phyloP scores from a whole-genome alignment of 2,113 vertebrate genomes.

The Ochotona princeps region DNA sequence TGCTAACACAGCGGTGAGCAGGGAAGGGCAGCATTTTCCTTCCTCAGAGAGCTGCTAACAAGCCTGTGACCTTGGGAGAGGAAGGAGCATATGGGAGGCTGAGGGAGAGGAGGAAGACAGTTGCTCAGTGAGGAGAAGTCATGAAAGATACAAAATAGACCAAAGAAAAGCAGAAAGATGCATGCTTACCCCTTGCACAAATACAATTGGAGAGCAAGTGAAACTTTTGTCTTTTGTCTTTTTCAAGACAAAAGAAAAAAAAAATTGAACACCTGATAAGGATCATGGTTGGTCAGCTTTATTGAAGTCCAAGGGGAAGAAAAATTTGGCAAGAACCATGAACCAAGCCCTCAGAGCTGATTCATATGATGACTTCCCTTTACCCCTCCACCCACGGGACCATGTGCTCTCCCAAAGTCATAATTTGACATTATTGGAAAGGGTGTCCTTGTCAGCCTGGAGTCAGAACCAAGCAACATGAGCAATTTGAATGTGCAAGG shows the following conservation, averaged over 20 bases:
- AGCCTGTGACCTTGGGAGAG: not conserved
- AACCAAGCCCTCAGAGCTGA: not conserved
- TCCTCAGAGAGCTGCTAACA: not conserved
- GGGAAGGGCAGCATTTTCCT: not conserved
- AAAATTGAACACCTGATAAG: not conserved
- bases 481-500: conserved; percentile 72
- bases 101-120: not conserved
- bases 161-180: not conserved
- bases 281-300: not conserved
- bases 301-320: conserved; percentile 20
- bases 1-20: not conserved
- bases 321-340: conserved; percentile 57
- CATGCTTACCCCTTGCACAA: not conserved
- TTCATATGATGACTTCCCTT: not conserved
- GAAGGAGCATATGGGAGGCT: not conserved
- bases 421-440: conserved; percentile 58
- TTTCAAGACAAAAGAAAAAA: not conserved
- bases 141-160: not conserved
- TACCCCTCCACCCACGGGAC: too few species aligned
- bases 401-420: conserved; percentile 57
- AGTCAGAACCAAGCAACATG: conserved; percentile 74
- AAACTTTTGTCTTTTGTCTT: too few species aligned
- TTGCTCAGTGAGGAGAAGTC: not conserved
- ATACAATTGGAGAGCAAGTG: not conserved
- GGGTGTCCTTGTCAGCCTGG: conserved; percentile 35